These are phyloP conservation scores for Thecophora atra DNA, from an alignment of 2,888 invertebrate genomes.

Conservation along the genomic window DNA sequence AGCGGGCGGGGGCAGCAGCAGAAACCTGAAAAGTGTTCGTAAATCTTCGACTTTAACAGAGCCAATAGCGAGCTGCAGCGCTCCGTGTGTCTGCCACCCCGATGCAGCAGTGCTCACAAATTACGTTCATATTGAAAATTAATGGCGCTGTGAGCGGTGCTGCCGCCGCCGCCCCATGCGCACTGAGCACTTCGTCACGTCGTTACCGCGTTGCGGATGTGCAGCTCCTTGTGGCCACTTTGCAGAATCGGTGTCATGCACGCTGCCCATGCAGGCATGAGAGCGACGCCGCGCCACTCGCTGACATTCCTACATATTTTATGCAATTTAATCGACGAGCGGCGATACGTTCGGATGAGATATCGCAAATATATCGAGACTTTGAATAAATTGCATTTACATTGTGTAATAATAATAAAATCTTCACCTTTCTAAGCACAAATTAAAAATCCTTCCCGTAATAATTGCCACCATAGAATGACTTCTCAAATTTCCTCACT, in stretches of 20 bases:
- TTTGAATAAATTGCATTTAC: no score
- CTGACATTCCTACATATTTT: no score
- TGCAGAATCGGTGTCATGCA: background rate
- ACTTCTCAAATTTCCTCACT: no score
- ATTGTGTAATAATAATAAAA: no score
- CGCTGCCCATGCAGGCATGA: no score
- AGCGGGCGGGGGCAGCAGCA: no score
- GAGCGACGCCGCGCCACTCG: background rate
- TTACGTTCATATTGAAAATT: constrained; percentile 17
- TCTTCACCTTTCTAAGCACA: no score
- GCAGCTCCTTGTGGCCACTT: constrained; percentile 19
- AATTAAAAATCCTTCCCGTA: no score
- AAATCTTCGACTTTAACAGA: background rate
- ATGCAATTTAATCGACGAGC: no score
- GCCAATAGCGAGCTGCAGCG: background rate
- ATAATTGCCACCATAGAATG: no score
- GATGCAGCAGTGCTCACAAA: constrained; percentile 1
- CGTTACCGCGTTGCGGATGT: constrained; percentile 32
- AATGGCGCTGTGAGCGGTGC: constrained; percentile 1
- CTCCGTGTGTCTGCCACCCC: background rate
- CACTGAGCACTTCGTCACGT: constrained; percentile 33
- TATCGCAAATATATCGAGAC: no score
- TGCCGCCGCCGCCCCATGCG: background rate
- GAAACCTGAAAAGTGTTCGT: background rate
- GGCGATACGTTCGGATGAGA: no score